Conservation (phyloP, 2,113 vertebrate genomes). For the Platysternon megacephalum region DNA sequence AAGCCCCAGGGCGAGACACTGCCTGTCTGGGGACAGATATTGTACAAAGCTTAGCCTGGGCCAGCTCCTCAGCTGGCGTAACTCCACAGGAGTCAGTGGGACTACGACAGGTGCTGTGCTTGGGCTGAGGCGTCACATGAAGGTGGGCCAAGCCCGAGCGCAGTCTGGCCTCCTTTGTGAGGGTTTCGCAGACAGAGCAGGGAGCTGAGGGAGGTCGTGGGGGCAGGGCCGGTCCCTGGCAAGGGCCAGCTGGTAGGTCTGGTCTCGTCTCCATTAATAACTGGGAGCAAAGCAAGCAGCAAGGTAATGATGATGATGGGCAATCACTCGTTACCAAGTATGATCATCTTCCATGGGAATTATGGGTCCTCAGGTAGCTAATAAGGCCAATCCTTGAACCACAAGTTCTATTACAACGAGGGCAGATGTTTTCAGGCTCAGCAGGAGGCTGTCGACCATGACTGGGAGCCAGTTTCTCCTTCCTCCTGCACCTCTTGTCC, state of each 20-base stretch:
- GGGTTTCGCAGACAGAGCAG: no score
- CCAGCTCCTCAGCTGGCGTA: not conserved
- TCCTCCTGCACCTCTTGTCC: no score
- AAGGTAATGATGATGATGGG: not conserved
- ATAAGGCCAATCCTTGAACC: no score
- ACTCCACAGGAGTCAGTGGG: not conserved
- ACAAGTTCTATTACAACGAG: no score
- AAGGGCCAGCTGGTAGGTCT: not conserved
- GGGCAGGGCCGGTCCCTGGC: not conserved
- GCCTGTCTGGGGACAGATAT: not conserved
- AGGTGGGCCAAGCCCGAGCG: not conserved
- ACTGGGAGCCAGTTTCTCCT: no score
- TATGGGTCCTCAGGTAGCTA: no score
- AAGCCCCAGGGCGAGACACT: no score
- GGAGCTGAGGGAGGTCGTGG: not conserved
- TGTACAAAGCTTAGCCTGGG: not conserved
- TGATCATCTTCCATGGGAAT: no score
- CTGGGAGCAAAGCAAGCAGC: not conserved
- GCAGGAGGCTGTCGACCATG: no score
- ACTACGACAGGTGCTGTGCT: not conserved
- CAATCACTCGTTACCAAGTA: no score
- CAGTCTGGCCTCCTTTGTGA: not conserved
- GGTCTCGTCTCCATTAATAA: not conserved
- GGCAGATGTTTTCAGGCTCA: no score
- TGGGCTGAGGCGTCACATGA: not conserved